These are phyloP conservation scores for Sus scrofa DNA, from an alignment of 2,113 vertebrate genomes.

Conservation along the genomic window T2T-Sscrofa CM000818.6:26120501-26121000, in stretches of 20 bases:
- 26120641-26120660: not conserved
- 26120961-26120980: not conserved
- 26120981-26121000: not conserved
- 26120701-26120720: not conserved
- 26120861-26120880: not conserved
- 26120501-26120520: not conserved
- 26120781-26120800: not conserved
- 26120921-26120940: not conserved
- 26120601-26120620: rapidly evolving
- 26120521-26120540: not conserved
- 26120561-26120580: not conserved
- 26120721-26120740: not conserved
- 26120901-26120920: not conserved
- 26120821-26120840: not conserved
- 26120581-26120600: not conserved
- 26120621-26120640: not conserved
- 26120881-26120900: not conserved
- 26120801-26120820: not conserved
- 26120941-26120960: not conserved
- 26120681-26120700: too few species aligned
- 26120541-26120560: not conserved
- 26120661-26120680: not conserved
- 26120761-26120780: not conserved
- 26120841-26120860: not conserved
- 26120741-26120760: not conserved